These are phyloP conservation scores for Drosophila helvetica DNA, from an alignment of 2,888 invertebrate species.

Conservation along the genomic window DNA sequence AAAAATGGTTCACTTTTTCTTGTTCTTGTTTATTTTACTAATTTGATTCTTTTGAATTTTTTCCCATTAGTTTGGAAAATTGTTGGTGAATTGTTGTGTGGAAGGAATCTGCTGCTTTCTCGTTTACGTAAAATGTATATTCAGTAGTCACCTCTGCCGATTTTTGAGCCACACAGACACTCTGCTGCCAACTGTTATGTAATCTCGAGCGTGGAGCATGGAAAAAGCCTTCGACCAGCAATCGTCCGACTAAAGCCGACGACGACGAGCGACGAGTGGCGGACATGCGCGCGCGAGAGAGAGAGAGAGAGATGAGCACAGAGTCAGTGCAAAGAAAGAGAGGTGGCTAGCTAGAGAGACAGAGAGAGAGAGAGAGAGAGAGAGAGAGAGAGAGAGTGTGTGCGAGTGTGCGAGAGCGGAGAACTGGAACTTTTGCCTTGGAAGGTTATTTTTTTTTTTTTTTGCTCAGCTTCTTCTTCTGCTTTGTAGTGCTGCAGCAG, in stretches of 20 bases:
- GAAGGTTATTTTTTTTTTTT: constrained; percentile 28
- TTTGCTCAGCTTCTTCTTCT: background rate
- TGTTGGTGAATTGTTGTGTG: background rate
- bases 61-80: constrained; percentile 25
- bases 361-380: constrained; percentile 4
- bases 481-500: background rate
- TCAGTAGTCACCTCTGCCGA: constrained; percentile 57
- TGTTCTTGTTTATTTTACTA: background rate
- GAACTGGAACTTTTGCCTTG: constrained; percentile 33
- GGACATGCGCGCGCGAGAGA: constrained; percentile 52
- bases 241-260: constrained; percentile 22
- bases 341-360: background rate
- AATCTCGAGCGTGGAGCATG: constrained; percentile 68
- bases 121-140: constrained; percentile 63
- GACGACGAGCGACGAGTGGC: constrained; percentile 8
- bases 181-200: constrained; percentile 81
- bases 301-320: background rate
- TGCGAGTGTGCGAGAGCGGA: constrained; percentile 8
- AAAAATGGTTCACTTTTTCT: constrained; percentile 3
- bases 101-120: constrained; percentile 33
- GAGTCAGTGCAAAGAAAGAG: background rate
- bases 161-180: constrained; percentile 56
- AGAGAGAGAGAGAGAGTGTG: constrained; percentile 1
- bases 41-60: constrained; percentile 22
- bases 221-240: constrained; percentile 59